phyloP scores from a whole-genome alignment of 2,113 vertebrate genomes.

The Ia io region DNA sequence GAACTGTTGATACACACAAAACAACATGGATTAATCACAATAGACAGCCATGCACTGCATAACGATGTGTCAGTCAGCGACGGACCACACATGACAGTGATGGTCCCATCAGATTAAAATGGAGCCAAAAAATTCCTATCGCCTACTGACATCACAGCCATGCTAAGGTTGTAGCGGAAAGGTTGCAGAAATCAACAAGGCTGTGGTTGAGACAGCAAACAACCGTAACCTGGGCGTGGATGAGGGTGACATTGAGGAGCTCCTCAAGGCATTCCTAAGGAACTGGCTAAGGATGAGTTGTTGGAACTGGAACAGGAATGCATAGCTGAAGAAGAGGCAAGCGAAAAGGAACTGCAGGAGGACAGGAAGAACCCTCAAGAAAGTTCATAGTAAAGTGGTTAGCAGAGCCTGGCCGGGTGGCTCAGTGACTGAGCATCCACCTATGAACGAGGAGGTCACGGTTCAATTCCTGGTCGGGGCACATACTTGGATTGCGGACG shows the following conservation, averaged over 20 bases:
- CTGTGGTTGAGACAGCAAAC: background rate
- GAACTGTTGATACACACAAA: background rate
- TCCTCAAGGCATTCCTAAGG: background rate
- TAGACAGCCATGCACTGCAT: background rate
- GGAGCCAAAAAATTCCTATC: background rate
- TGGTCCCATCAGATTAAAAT: background rate
- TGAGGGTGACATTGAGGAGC: background rate
- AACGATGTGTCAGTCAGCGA: background rate
- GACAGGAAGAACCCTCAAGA: background rate
- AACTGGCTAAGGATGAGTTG: background rate
- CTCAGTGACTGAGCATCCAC: too few relatives aligned
- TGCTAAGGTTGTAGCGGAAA: background rate
- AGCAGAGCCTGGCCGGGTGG: too few relatives aligned
- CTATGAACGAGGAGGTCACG: too few relatives aligned
- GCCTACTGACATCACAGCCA: background rate
- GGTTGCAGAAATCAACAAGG: background rate
- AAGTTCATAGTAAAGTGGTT: background rate
- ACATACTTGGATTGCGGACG: too few relatives aligned
- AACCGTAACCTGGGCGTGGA: background rate
- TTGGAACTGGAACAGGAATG: background rate
- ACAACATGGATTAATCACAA: background rate
- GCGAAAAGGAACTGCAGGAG: background rate
- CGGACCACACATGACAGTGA: background rate
- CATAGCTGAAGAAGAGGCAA: background rate
- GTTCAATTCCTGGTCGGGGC: too few relatives aligned